Percentiles rank a stretch among this genome's conserved stretches.
Evolutionary conservation across 2,888 invertebrate species (phyloP).

Genomic region (Meiosimyza platycephala): DNA sequence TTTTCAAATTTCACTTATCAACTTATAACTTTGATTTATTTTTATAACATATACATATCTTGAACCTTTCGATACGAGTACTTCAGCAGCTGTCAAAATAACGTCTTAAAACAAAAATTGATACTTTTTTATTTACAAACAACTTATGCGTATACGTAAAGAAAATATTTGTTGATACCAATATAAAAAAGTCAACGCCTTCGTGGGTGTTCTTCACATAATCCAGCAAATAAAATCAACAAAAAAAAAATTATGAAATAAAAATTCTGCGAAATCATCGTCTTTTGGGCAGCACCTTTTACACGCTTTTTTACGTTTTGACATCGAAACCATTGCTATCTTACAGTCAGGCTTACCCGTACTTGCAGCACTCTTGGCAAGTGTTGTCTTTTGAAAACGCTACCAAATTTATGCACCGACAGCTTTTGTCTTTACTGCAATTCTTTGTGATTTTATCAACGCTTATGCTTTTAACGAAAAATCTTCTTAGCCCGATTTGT

Average conservation of each 20-base stretch:
- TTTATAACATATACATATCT: no score
- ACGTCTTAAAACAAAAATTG: conserved; percentile 21
- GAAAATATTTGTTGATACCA: neutral
- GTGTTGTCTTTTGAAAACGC: neutral
- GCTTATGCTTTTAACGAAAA: neutral
- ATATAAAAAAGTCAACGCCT: conserved; percentile 17
- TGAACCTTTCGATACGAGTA: no score
- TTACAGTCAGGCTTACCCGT: neutral
- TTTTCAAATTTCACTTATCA: no score
- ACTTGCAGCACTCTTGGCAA: neutral
- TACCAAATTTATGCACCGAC: neutral
- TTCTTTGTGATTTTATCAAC: neutral
- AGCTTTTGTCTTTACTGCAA: neutral
- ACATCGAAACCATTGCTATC: neutral
- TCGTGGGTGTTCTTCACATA: conserved; percentile 13
- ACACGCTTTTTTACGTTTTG: neutral
- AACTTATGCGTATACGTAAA: conserved; percentile 5
- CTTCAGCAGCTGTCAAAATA: conserved; percentile 34
- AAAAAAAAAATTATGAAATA: neutral
- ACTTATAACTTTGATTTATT: no score
- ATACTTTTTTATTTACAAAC: conserved; percentile 13
- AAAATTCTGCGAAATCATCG: neutral
- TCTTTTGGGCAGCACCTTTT: neutral
- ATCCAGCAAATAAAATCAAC: neutral
- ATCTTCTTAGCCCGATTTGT: neutral